Base-by-base conservation (phyloP, 1,140 invertebrate genomes). In the Sarcophaga peregrina region DNA sequence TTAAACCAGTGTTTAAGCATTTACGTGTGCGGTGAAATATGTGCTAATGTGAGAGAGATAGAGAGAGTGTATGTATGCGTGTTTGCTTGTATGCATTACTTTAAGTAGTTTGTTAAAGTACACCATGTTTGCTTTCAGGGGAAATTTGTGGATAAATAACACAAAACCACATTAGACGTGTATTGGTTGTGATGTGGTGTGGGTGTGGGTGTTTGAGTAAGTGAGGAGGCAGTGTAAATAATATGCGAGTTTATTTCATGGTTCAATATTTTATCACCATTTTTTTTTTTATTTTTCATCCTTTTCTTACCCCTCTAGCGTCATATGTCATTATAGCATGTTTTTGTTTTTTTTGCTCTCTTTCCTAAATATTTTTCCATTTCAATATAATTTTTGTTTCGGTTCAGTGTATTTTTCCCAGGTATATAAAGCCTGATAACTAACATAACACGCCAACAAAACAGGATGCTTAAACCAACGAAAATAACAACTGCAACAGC, bases 191-290 rank as follows among this genome's bases (percentile, higher is more conserved):
- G 4, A n/a, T n/a, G n/a, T n/a, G n/a, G n/a, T n/a, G n/a, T n/a
- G n/a, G n/a, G 25, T 37, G 25, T 37, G 25, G 25, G 25, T 11
- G 52, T 54, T 11, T 54, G 52, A 1, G 10, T 54, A 1, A 54
- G 52, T 10, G 52, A 54, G 5, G 52, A 54, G 5, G 52, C 52
- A 54, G 52, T 10, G 52, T 54, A 15, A 15, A 11, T 11, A 15
- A 15, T 15, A 10, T 54, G 62, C 17, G 20, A 72, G 47, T 78
- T 47, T 78, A 78, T 78, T 78, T 78, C 50, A 47, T 52, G 75
- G 75, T 78, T 78, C 75, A 78, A 78, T 78, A 78, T 78, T 50
- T 78, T 78, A 78, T 50, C 75, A 48, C 47, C 9, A n/a, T 20
- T 78, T 78, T 47, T 20, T 78, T 50, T n/a, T n/a, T n/a, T n/a